Base-by-base conservation (phyloP, 2,888 invertebrate species). In the Apamea epomidion region DNA sequence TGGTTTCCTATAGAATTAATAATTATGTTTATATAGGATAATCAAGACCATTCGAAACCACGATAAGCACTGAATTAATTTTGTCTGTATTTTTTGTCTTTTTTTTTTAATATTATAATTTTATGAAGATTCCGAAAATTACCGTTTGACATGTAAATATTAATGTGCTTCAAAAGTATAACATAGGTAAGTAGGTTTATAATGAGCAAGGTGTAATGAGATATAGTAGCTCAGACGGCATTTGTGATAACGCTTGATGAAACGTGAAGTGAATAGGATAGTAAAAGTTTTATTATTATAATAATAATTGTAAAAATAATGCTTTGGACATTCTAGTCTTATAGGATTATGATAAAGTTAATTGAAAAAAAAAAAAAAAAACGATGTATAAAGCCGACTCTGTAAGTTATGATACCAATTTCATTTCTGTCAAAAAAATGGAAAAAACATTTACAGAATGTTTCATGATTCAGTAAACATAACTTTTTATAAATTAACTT, bases 161-260 rank as follows among this genome's bases (percentile, higher is more conserved):
- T 58, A 82, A 87, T 87, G 84, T 88, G 88, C 90, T 90, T 90
- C 80, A 87, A 84, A 86, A 90, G 83, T 90, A 84, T 84, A 71
- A 81, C 12, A 71, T 87, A 88, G 76, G 70, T 86, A 82, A 84
- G 68, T 89, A 90, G 83, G 74, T 64, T 76, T 86, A 78, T 67
- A 77, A 81, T 79, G 86, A 89, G 89, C 88, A 85, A 80, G 80
- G 73, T 86, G 68, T 84, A 80, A 78, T 78, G 89, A 89, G 87
- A 83, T 84, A 48, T 48, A 29, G 74, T 67, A 91, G 93, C 92
- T 93, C 92, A 91, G 87, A 90, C 62, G 93, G 93, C 93, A 91
- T 93, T 93, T 94, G 94, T 94, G 94, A 94, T 94, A 94, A 92
- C 88, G 94, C 94, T 94, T 93, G 89, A 89, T 90, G 78, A 80